Base-by-base conservation (phyloP, 2,797 vertebrate species). In the Gobio occitaniae region DNA sequence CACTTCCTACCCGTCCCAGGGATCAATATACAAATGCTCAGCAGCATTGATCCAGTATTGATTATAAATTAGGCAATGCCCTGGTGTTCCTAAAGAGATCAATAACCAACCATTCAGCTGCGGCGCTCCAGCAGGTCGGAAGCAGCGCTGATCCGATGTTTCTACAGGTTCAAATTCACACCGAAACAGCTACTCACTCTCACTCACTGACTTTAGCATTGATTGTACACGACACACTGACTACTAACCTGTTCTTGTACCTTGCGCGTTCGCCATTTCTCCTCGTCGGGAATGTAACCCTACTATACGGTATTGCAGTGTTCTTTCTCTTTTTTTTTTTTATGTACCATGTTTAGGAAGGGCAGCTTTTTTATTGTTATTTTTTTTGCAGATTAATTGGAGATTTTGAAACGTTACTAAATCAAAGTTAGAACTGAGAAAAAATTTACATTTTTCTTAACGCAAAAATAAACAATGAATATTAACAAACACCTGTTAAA, bases 1-100 rank as follows among this genome's bases (percentile, higher is more conserved):
- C 90, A 90, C 90, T 90, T 90, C 90, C 90, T 90, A 82, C 84
- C 86, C 83, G 65, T 84, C 86, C 74, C 77, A 25, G 80, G 82
- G 90, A 90, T 88, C 90, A 88, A 89, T 89, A 89, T 84, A 89
- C 88, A 88, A 90, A 90, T 87, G 88, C 88, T 88, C 83, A 78
- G 82, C 41, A 63, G 41, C 84, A 99, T 98, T 96, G 97, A 99
- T 97, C 96, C 91, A 76, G 91, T 96, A 99, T 99, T 97, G 98
- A 98, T 99, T 99, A 97, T 96, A 97, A 97, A 98, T 99, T 99
- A 99, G 96, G 94, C 93, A 97, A 96, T 95, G 96, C 96, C 96
- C 95, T 94, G 90, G 89, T 88, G 90, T 90, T 90, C 84, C 83
- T 84, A 82, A 84, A 80, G 86, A 85, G 90, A 89, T 90, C 90